Conservation (phyloP, 2,797 vertebrate species). For the Lagorchestes hirsutus region DNA sequence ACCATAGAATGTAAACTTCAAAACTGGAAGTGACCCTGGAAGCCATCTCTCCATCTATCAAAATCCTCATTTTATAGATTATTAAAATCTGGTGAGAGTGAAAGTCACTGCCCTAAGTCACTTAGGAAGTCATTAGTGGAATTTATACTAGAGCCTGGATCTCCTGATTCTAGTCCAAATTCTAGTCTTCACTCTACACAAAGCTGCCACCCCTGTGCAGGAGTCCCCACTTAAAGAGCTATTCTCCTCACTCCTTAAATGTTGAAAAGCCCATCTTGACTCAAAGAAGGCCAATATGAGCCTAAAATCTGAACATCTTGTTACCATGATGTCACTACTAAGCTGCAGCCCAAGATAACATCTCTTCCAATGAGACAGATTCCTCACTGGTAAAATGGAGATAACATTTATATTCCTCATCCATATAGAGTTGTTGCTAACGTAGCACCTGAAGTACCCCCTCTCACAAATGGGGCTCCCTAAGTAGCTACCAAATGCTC, state of each 20-base stretch:
- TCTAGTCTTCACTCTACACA: neutral
- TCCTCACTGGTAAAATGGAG: neutral
- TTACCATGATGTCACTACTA: neutral
- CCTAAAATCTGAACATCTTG: neutral
- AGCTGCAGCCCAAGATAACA: neutral
- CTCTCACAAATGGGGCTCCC: neutral
- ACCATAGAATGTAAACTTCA: neutral
- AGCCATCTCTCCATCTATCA: neutral
- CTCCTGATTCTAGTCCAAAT: neutral
- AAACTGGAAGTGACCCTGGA: neutral
- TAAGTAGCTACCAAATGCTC: neutral
- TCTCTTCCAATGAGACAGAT: neutral
- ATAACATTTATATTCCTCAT: neutral
- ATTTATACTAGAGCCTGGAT: neutral
- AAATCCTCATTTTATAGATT: neutral
- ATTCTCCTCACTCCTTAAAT: neutral
- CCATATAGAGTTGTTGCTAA: neutral
- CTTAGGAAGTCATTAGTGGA: neutral
- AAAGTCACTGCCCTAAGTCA: neutral
- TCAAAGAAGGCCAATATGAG: neutral
- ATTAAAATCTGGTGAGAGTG: neutral
- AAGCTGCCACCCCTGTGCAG: neutral
- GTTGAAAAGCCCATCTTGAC: neutral
- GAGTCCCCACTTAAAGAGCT: neutral
- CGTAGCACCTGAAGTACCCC: neutral